These are phyloP conservation scores for Indicator maculatus DNA, from an alignment of 2,113 vertebrate species.

Conservation along the genomic window DNA sequence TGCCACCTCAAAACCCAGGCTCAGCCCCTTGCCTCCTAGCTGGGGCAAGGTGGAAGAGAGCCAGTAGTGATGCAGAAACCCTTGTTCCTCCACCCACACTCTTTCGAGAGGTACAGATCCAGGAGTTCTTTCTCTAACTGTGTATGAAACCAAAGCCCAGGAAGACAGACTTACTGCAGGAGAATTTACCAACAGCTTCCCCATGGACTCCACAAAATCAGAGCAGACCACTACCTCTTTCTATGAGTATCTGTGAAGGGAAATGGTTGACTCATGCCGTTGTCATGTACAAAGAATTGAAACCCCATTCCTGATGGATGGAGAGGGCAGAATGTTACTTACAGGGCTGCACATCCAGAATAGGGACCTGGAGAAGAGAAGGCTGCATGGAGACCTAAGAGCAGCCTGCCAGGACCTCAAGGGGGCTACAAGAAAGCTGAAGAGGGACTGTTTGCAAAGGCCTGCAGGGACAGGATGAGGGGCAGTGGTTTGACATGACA, in stretches of 20 bases:
- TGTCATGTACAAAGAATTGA: background rate
- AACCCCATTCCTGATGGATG: background rate
- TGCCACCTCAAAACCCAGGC: background rate
- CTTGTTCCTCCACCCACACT: background rate
- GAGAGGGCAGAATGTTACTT: background rate
- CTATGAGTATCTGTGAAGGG: background rate
- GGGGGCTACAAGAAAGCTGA: too few relatives aligned
- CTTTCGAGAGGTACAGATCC: background rate
- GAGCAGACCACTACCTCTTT: conserved; percentile 46
- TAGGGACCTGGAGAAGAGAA: background rate
- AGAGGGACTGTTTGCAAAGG: too few relatives aligned
- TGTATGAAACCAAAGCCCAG: background rate
- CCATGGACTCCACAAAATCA: background rate
- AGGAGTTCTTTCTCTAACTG: background rate
- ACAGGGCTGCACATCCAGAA: background rate
- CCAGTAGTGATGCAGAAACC: background rate
- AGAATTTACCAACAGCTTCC: conserved; percentile 10
- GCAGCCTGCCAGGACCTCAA: too few relatives aligned
- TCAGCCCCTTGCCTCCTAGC: background rate
- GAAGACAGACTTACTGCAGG: conserved; percentile 11
- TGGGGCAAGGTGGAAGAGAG: background rate
- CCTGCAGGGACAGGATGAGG: too few relatives aligned
- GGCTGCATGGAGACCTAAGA: too few relatives aligned
- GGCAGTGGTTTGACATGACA: too few relatives aligned
- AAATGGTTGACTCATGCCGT: background rate